Conservation (phyloP, 2,888 invertebrate genomes). For the Synanthedon tipuliformis region DNA sequence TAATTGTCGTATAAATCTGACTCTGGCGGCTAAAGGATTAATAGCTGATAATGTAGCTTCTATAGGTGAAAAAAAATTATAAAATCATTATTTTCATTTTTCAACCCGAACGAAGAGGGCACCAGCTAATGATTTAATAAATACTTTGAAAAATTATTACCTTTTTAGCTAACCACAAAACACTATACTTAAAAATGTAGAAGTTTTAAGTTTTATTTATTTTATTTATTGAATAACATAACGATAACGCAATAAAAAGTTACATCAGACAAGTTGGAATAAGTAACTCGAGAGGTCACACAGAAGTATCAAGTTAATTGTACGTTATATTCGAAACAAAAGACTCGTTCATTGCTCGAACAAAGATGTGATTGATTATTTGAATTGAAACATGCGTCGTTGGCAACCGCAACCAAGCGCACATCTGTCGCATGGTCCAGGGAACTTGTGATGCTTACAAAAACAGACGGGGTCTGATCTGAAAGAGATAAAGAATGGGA, state of each 20-base stretch:
- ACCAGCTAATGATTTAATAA: too few relatives aligned
- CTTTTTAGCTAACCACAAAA: too few relatives aligned
- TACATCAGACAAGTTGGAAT: not conserved
- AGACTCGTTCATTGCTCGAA: slow-evolving; percentile 44
- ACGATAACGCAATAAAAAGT: not conserved
- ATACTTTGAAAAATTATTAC: too few relatives aligned
- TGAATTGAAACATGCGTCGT: slow-evolving; percentile 62
- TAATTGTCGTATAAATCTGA: too few relatives aligned
- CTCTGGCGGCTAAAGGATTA: too few relatives aligned
- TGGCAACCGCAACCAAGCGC: slow-evolving; percentile 61
- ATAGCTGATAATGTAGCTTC: too few relatives aligned
- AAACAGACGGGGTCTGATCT: slow-evolving; percentile 43
- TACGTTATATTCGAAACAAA: slow-evolving; percentile 25
- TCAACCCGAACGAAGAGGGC: too few relatives aligned
- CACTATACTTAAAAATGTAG: too few relatives aligned
- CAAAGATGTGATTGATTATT: slow-evolving; percentile 66
- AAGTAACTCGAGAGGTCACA: not conserved
- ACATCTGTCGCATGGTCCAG: slow-evolving; percentile 64
- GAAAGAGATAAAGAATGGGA: slow-evolving; percentile 35
- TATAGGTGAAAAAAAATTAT: too few relatives aligned
- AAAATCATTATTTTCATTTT: too few relatives aligned
- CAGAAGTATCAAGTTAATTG: not conserved
- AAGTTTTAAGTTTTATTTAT: too few relatives aligned
- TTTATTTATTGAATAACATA: too few relatives aligned
- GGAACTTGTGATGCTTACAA: slow-evolving; percentile 59